Evolutionary conservation across 1,140 invertebrate species (phyloP).

Genomic region (Drosophila ambigua): DNA sequence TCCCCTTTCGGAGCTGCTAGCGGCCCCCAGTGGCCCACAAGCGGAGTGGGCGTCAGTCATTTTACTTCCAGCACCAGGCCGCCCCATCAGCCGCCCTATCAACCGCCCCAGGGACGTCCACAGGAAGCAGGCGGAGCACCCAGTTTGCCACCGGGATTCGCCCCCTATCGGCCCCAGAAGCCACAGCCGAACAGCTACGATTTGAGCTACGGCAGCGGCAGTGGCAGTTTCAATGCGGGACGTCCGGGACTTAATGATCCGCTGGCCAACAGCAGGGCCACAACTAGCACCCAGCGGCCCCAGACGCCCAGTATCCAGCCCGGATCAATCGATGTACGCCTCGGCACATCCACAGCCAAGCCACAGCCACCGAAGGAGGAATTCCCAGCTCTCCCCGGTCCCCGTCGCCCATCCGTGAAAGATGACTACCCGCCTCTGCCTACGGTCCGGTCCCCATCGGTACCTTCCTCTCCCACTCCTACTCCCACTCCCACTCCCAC

Average conservation of each 20-base stretch:
- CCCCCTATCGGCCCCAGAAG: conserved; percentile 65
- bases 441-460: conserved; percentile 41
- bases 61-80: conserved; percentile 8
- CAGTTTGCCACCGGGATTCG: conserved; percentile 70
- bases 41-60: background rate
- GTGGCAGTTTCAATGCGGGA: conserved; percentile 1
- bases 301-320: conserved; percentile 31
- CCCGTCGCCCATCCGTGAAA: conserved; percentile 64
- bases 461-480: background rate
- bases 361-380: conserved; percentile 73
- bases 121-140: conserved; percentile 24
- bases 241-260: conserved; percentile 51
- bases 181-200: conserved; percentile 74
- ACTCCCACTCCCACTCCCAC: conserved; percentile 46
- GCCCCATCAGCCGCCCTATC: background rate
- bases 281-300: conserved; percentile 53
- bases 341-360: conserved; percentile 53
- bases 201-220: conserved; percentile 72
- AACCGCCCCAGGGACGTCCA: conserved; percentile 2
- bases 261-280: conserved; percentile 30
- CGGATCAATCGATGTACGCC: conserved; percentile 47
- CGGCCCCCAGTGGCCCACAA: conserved; percentile 66
- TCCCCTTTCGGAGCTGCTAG: conserved; percentile 56
- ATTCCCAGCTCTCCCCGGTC: conserved; percentile 64
- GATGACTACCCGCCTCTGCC: conserved; percentile 73